Conservation (phyloP, 2,888 invertebrate genomes). For the Dolichomitus sp. region DNA sequence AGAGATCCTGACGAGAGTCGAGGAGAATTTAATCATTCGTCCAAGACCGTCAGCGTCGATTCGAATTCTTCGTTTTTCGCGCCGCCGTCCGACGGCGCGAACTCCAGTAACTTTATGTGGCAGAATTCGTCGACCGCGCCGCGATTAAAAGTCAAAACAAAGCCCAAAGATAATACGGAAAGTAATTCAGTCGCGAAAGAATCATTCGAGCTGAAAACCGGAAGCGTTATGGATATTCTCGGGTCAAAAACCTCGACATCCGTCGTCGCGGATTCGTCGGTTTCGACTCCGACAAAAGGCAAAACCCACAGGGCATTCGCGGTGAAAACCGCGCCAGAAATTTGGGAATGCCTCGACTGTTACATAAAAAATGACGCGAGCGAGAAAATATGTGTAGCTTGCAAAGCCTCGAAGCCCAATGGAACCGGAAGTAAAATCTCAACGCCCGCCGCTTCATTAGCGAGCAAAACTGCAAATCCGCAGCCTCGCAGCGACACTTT, state of each 20-base stretch:
- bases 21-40: neutral
- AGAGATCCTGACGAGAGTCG: constrained; percentile 66
- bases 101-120: constrained; percentile 82
- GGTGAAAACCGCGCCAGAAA: constrained; percentile 20
- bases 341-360: constrained; percentile 85
- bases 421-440: constrained; percentile 15
- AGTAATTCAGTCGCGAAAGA: constrained; percentile 49
- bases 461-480: constrained; percentile 22
- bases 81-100: constrained; percentile 45
- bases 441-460: constrained; percentile 25
- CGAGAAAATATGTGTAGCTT: constrained; percentile 80
- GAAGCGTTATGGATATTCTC: constrained; percentile 86
- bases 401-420: constrained; percentile 76
- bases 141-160: constrained; percentile 78
- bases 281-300: neutral
- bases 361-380: constrained; percentile 81
- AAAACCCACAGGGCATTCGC: neutral
- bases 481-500: constrained; percentile 68
- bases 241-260: constrained; percentile 71
- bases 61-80: constrained; percentile 60
- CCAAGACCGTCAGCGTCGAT: constrained; percentile 65
- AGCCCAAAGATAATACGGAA: constrained; percentile 39
- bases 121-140: constrained; percentile 78
- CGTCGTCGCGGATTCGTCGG: neutral
- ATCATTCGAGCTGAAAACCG: constrained; percentile 82